These are phyloP conservation scores for Delichon dasypus DNA, from an alignment of 2,797 vertebrate genomes.

Conservation along the genomic window DNA sequence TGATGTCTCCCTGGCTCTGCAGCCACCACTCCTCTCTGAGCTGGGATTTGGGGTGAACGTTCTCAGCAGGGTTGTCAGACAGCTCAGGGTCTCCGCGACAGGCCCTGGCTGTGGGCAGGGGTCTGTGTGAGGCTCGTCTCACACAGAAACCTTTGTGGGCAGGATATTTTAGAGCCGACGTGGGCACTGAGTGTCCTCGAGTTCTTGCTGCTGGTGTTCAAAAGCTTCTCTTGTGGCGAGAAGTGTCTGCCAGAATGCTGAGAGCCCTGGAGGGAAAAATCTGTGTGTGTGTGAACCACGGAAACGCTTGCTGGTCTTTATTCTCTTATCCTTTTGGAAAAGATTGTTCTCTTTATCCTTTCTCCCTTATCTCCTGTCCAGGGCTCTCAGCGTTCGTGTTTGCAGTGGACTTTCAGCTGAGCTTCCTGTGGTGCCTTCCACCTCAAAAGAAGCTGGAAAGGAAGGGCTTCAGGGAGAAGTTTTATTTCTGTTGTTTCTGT, in stretches of 20 bases:
- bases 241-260: conserved; percentile 16
- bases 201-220: not conserved
- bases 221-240: conserved; percentile 15
- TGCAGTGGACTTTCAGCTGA: not conserved
- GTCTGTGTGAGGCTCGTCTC: not conserved
- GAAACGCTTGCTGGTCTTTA: conserved; percentile 1
- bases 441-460: not conserved
- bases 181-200: not conserved
- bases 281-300: not conserved
- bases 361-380: not conserved
- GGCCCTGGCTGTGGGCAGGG: not conserved
- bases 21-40: accelerated
- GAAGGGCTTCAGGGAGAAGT: not conserved
- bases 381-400: not conserved
- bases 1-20: not conserved
- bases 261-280: not conserved
- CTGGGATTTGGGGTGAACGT: not conserved
- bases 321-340: not conserved
- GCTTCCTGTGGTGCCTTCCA: not conserved
- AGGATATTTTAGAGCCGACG: conserved; percentile 11
- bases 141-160: not conserved
- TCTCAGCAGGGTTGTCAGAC: not conserved
- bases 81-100: not conserved
- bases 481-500: not conserved
- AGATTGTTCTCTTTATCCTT: not conserved